Percentiles rank a stretch among this genome's conserved stretches.
These are phyloP conservation scores for Halcyon senegalensis DNA, from an alignment of 2,113 vertebrate genomes.

Conservation along the genomic window DNA sequence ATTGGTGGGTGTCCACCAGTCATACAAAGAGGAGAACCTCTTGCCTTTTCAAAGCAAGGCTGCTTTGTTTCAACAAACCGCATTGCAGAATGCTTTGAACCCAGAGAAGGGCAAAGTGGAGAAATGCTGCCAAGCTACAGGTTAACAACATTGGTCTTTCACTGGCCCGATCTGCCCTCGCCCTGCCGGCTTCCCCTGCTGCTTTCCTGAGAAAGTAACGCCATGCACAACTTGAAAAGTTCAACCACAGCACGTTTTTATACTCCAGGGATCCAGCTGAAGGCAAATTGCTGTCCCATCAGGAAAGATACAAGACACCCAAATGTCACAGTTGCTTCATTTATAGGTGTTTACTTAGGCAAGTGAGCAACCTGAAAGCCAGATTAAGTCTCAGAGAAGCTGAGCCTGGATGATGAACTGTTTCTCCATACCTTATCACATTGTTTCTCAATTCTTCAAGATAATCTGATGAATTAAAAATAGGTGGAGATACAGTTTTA, in stretches of 20 bases:
- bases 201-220: neutral
- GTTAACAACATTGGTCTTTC: accelerated
- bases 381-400: neutral
- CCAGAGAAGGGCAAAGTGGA: neutral
- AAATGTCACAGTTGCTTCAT: neutral
- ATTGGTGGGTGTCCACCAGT: neutral
- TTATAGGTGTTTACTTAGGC: neutral
- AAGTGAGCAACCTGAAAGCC: neutral
- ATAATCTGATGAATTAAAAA: neutral
- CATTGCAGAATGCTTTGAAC: neutral
- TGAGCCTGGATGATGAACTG: neutral
- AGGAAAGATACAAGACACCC: neutral
- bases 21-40: neutral
- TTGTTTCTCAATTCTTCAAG: neutral
- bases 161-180: neutral
- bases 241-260: neutral
- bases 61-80: neutral
- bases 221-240: neutral
- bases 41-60: neutral
- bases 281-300: neutral
- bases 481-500: neutral
- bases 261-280: neutral
- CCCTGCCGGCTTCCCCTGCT: neutral
- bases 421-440: neutral
- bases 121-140: neutral